phyloP scores from a whole-genome alignment of 2,888 invertebrate species.

The Acleris sparsana region DNA sequence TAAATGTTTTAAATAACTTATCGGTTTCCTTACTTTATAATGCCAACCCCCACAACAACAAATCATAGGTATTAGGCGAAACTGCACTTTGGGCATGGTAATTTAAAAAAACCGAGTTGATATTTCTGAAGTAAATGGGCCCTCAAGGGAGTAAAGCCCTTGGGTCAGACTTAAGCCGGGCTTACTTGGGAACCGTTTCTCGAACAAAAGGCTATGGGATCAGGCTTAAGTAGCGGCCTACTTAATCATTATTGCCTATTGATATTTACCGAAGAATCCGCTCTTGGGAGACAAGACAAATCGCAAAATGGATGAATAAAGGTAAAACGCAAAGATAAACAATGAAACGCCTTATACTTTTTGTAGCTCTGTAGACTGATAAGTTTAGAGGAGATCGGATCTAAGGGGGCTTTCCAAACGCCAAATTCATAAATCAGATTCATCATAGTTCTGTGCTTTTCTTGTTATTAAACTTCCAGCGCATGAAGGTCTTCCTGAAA shows the following conservation, averaged over 20 bases:
- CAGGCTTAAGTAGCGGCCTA: constrained; percentile 51
- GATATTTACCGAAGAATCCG: constrained; percentile 23
- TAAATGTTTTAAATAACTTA: too few relatives aligned
- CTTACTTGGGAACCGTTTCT: constrained; percentile 60
- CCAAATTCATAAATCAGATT: too few relatives aligned
- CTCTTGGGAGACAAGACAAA: constrained; percentile 1
- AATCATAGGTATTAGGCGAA: too few relatives aligned
- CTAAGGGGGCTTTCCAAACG: too few relatives aligned
- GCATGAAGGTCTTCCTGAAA: too few relatives aligned
- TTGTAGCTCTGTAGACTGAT: too few relatives aligned
- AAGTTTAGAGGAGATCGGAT: too few relatives aligned
- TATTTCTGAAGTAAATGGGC: constrained; percentile 11
- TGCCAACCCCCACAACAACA: too few relatives aligned
- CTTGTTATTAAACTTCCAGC: too few relatives aligned
- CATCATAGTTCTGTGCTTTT: too few relatives aligned
- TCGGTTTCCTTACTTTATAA: too few relatives aligned
- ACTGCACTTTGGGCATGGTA: neutral
- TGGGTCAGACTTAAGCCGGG: constrained; percentile 49
- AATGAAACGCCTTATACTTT: too few relatives aligned
- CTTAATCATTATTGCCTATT: constrained; percentile 31
- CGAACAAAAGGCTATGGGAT: constrained; percentile 50
- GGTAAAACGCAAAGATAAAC: neutral
- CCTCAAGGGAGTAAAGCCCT: constrained; percentile 19
- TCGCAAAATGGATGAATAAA: neutral
- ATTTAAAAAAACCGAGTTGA: constrained; percentile 7